Evolutionary conservation across 2,888 invertebrate species (phyloP), one percentile per base, ranked within the genome.

Genomic region (Rambutsinella grinnellia): DNA sequence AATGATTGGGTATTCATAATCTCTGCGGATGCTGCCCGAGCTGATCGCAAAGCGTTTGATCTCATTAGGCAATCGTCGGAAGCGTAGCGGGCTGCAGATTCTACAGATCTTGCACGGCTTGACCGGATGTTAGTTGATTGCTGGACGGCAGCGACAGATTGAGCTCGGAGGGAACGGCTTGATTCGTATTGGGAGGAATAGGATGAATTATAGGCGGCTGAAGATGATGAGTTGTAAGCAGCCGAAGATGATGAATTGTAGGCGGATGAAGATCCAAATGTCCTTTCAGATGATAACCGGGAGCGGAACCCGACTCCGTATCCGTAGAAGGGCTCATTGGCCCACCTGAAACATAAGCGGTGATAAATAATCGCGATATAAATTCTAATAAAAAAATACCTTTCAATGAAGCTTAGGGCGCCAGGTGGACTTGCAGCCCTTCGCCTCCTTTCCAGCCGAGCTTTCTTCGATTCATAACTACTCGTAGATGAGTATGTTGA

Each of bases 21-120:
- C 0, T 74, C 66, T 24, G 24, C 13, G 2, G 74, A 61, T 15
- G 61, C 74, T 6, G 70, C 44, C 15, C 15, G 1, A 13, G 70
- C 70, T 15, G 56, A 54, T 8, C 54, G 49, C 1, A 71, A 51
- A 10, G 71, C 76, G 17, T 49, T 60, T 23, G 76, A 69, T 19
- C 77, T 15, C 76, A 77, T 77, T 2, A 77, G 58, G 46, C 77
- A 72, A 17, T 77, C 77, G 27, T 77, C 77, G 3, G 77, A 77
- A 49, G 77, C 77, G 23, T 67, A 71, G 1, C 47, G 19, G 19
- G 67, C 19, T 21, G 62, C 70, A 28, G 58, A 63, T 15, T 78
- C 78, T 8, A 69, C 36, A 36, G 72, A 69, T 28, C 71, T 62
- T 8, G 67, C 67, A 28, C 75, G 17, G 21, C 63, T 63, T 2